A percentile compares a stretch with the other conserved stretches of the same genome.
Conservation (phyloP, 2,113 vertebrate species). For the Paramisgurnus dabryanus region DNA sequence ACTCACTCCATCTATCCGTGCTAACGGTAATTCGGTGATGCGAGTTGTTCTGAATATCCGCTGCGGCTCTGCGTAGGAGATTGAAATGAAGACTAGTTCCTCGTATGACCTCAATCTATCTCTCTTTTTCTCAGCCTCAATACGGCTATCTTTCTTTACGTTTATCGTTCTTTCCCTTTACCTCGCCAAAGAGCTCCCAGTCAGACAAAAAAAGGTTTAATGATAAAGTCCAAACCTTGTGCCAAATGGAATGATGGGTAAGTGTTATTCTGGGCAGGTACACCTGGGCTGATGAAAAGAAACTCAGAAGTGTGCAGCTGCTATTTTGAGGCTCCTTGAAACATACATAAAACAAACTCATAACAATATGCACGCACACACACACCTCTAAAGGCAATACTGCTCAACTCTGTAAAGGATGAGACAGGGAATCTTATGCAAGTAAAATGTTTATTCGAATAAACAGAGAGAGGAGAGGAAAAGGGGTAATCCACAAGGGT, state of each 20-base stretch:
- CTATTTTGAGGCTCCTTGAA: slow-evolving; percentile 67
- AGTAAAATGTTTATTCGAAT: too few relatives aligned
- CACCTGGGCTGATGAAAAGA: slow-evolving; percentile 68
- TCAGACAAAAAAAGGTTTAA: slow-evolving; percentile 29
- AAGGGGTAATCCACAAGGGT: too few relatives aligned
- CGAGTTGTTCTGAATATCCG: not conserved
- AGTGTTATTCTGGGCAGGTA: slow-evolving; percentile 66
- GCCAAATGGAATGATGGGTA: slow-evolving; percentile 71
- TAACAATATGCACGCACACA: not conserved
- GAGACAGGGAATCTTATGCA: too few relatives aligned
- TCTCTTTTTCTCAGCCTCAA: slow-evolving; percentile 4
- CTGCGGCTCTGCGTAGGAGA: not conserved
- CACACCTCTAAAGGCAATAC: not conserved
- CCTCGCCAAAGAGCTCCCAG: slow-evolving; percentile 21
- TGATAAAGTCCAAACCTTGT: slow-evolving; percentile 57
- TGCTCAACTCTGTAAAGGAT: too few relatives aligned
- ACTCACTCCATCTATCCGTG: slow-evolving; percentile 1
- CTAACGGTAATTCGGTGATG: slow-evolving; percentile 19
- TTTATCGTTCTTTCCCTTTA: not conserved
- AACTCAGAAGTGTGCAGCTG: slow-evolving; percentile 63
- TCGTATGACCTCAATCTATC: slow-evolving; percentile 25
- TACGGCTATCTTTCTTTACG: not conserved
- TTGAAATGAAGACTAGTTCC: slow-evolving; percentile 7
- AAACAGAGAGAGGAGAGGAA: too few relatives aligned
- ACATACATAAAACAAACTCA: too few relatives aligned